Conservation (phyloP, 30 jellyfish, hydroid and myxozoan genomes). For the Aurelia coerulea region DNA sequence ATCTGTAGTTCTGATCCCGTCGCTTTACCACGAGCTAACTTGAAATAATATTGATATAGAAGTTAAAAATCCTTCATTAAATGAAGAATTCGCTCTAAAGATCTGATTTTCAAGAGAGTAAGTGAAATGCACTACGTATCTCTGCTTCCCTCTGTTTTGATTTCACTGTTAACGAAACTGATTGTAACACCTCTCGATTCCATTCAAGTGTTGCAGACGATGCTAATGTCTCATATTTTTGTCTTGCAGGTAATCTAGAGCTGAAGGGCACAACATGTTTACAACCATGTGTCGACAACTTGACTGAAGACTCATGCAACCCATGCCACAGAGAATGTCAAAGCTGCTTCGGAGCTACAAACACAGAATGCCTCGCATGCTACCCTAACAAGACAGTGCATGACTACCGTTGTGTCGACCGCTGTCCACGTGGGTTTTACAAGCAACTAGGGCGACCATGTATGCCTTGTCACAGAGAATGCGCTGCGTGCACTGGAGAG, state of each 20-base stretch:
- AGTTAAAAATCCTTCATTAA: no score
- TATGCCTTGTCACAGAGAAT: constrained; percentile 71
- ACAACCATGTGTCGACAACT: constrained; percentile 91
- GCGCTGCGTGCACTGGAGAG: constrained; percentile 60
- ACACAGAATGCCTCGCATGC: constrained; percentile 84
- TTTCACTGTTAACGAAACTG: no score
- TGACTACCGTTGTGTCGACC: constrained; percentile 68
- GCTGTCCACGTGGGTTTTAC: constrained; percentile 71
- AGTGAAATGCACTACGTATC: no score
- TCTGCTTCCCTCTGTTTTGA: no score
- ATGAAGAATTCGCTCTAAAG: no score
- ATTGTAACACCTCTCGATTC: no score
- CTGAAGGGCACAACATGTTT: constrained; percentile 78
- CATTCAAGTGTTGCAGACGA: no score
- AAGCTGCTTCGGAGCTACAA: constrained; percentile 89
- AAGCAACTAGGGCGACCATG: constrained; percentile 58
- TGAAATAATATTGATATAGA: no score
- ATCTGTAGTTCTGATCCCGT: no score
- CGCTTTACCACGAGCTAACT: no score
- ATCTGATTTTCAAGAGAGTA: no score
- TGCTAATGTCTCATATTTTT: not conserved
- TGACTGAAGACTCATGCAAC: constrained; percentile 87
- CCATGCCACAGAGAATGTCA: constrained; percentile 87
- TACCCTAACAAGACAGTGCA: constrained; percentile 60
- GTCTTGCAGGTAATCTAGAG: constrained; percentile 81